These are phyloP conservation scores for Lathronympha strigana DNA, from an alignment of 2,888 invertebrate genomes.

Conservation along the genomic window DNA sequence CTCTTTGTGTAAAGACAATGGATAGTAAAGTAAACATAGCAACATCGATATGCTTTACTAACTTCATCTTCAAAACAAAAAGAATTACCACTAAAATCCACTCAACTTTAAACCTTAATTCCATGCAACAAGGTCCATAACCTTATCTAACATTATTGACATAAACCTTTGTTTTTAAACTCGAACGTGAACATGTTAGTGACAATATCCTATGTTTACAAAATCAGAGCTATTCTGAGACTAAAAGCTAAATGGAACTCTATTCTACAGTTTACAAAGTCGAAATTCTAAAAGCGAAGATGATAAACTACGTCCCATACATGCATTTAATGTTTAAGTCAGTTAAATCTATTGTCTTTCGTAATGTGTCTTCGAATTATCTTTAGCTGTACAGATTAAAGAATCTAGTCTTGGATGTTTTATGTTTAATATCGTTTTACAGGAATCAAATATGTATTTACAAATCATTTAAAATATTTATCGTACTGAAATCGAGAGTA, in stretches of 20 bases:
- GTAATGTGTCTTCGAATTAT: background rate
- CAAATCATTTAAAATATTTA: too few species aligned
- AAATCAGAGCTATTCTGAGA: constrained; percentile 11
- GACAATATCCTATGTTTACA: constrained; percentile 29
- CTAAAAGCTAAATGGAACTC: background rate
- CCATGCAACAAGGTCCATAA: background rate
- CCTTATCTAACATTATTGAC: background rate
- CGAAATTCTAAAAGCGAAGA: constrained; percentile 18
- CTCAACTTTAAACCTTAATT: background rate
- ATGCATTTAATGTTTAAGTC: constrained; percentile 16
- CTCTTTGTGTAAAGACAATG: constrained; percentile 8
- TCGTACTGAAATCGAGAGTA: too few species aligned
- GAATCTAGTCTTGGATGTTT: constrained; percentile 4
- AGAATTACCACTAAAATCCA: background rate
- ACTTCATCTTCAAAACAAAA: constrained; percentile 13
- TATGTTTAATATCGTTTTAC: too few species aligned
- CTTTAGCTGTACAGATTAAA: background rate
- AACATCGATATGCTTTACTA: constrained; percentile 1
- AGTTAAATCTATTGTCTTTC: constrained; percentile 1
- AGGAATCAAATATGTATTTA: too few species aligned
- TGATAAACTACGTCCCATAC: constrained; percentile 27
- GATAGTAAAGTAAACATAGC: constrained; percentile 13
- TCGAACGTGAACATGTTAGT: constrained; percentile 7
- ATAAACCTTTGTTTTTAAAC: background rate
- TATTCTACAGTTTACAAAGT: background rate